Conservation (phyloP, 2,113 vertebrate species). For the Ptilonorhynchus violaceus region DNA sequence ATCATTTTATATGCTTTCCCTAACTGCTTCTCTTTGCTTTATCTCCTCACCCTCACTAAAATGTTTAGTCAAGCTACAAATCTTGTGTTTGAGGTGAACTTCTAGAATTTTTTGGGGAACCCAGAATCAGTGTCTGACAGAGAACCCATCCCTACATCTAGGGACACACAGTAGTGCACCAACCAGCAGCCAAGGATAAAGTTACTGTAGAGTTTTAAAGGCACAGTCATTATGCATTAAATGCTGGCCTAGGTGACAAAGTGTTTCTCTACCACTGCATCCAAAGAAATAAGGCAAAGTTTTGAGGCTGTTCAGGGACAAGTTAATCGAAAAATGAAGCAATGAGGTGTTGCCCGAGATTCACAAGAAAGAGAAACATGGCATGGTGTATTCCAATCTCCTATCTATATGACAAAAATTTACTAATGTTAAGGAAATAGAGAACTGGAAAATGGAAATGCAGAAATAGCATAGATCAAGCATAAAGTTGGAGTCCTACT, state of each 20-base stretch:
- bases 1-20: not conserved
- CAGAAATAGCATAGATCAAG: not conserved
- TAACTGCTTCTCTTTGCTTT: not conserved
- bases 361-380: not conserved
- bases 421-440: not conserved
- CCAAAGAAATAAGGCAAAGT: not conserved
- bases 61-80: not conserved
- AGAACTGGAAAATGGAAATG: not conserved
- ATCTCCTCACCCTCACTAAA: not conserved
- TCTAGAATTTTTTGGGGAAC: not conserved
- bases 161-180: rapidly evolving
- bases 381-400: rapidly evolving
- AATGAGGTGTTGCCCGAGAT: not conserved
- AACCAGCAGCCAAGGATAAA: not conserved
- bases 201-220: not conserved
- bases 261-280: not conserved
- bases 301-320: not conserved
- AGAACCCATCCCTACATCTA: not conserved
- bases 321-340: not conserved
- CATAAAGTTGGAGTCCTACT: not conserved
- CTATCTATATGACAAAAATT: not conserved
- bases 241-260: not conserved
- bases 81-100: not conserved
- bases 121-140: not conserved
- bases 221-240: not conserved